Evolutionary conservation across 2,113 vertebrate genomes (phyloP), one percentile per base, ranked within the genome.

Genomic region (Archilochus colubris): DNA sequence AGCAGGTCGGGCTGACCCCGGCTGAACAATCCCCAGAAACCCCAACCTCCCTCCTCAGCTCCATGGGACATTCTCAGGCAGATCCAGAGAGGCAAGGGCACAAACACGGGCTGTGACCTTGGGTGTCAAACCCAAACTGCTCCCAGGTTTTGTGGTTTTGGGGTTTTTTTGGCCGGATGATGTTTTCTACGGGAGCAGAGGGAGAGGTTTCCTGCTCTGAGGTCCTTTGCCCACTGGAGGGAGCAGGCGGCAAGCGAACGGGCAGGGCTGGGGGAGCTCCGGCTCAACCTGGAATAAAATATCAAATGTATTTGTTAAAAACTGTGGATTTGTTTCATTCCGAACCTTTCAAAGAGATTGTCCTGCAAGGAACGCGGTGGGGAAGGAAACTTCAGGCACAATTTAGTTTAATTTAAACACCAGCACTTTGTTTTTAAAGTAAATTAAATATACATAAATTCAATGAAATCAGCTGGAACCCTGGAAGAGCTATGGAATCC

Each of bases 201-300:
- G 2, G 3, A n/a, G 51, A 31, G 9, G 0, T 19, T 81, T 69
- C 82, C 53, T 95, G 73, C 62, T 53, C 33, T 90, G 76, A 64
- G 9, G 25, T 22, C 9, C 59, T 93, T 95, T 5, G 67, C 48
- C 95, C 98, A 93, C 97, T 95, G 96, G 97, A 86, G 94, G 96
- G 97, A 94, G 67, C 23, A 61, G 28, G 66, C 28, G 54, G 91
- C 97, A 95, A 93, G 46, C 57, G 18, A 59, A 3, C 3, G 17
- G 53, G 19, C 18, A n/a, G n/a, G 33, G 43, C 12, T 22, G 10
- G 40, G 33, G 27, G 18, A 72, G 14, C 5, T 8, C 14, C 48
- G 22, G 6, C 51, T 46, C 30, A 3, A 53, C 55, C 11, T 6
- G 27, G 84, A 40, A 28, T 31, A 28, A 53, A 44, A 25, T 21